Base-by-base conservation (phyloP, 64 coral and sea anemone genomes). In the Exaiptasia diaphana region DNA sequence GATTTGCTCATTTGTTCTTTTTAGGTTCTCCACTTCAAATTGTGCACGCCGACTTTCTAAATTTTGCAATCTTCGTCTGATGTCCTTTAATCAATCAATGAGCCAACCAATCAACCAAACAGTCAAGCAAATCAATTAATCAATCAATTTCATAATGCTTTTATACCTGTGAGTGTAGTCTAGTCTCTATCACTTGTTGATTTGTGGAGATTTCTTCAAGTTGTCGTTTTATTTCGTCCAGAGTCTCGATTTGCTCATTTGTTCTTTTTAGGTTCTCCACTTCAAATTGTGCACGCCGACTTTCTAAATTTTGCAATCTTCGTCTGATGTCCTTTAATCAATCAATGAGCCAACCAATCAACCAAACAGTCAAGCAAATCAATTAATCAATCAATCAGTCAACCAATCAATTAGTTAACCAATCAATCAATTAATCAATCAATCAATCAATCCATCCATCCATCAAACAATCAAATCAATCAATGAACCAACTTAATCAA, bases 251-350 rank as follows among this genome's bases (percentile, higher is more conserved):
- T 32, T 15, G 37, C 25, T 79, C 53, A 2, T 38, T 42, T 17
- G 59, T 79, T 46, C 37, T 41, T 14, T 56, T 35, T 17, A 62
- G 42, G 41, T 64, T 79, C 22, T 79, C 76, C 36, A 79, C 76
- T 17, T 79, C 50, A 0, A 41, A 37, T 24, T 79, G 53, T 17
- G 76, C 76, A 14, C 41, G 34, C 15, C 20, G 41, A 20, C 63
- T 79, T 25, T 79, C 76, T 0, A 79, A 17, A 20, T 79, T 79
- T 15, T 11, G 60, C 9, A 64, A 32, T 18, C 76, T 79, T 64
- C 55, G 53, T 48, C 53, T 62, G 20, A 79, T 23, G 41, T 79
- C 76, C 20, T 65, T 65, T 38, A 65, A 14, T n/a, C 61, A 65
- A 8, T 65, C 38, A 28, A 4, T 15, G 32, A 5, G 61, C 32